Evolutionary conservation across 2,888 invertebrate genomes (phyloP), one percentile per base, ranked within the genome.

Genomic region (Aspidapion aeneum): DNA sequence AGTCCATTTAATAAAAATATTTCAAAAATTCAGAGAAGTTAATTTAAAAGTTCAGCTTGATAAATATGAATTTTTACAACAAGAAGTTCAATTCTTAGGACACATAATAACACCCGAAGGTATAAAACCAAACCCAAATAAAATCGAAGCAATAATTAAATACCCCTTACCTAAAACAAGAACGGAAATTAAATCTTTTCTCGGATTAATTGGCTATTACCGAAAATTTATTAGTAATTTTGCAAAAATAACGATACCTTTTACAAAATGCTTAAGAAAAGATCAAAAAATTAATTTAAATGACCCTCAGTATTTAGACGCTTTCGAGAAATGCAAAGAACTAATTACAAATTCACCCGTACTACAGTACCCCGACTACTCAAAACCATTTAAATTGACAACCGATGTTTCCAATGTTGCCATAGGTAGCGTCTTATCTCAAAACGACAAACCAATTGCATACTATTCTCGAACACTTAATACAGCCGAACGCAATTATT

Each of bases 21-120:
- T 71, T 51, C 20, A 65, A 17, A n/a, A n/a, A n/a, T n/a, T n/a
- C n/a, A n/a, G n/a, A n/a, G n/a, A n/a, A n/a, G n/a, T n/a, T n/a
- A n/a, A n/a, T n/a, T n/a, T n/a, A n/a, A n/a, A n/a, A n/a, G n/a
- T n/a, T n/a, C n/a, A n/a, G n/a, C n/a, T n/a, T 60, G 64, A 68
- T 35, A 68, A 69, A 55, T 65, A 62, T 1, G 66, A 68, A 58
- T 67, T 68, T 61, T 22, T 68, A 48, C 9, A 64, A 16, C 67
- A 67, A 57, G 61, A 62, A 56, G 64, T 66, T 9, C 63, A 60
- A 21, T 66, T 61, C 55, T 58, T 69, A 55, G 68, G 68, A 18
- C 68, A 70, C 52, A 59, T 68, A 9, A 58, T 70, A 48, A 69
- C 70, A 18, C 63, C 68, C 2, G 62, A 70, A n/a, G 70, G 71